Evolutionary conservation across 1,140 invertebrate species (phyloP).

Genomic region (Apocrypta bakeri): DNA sequence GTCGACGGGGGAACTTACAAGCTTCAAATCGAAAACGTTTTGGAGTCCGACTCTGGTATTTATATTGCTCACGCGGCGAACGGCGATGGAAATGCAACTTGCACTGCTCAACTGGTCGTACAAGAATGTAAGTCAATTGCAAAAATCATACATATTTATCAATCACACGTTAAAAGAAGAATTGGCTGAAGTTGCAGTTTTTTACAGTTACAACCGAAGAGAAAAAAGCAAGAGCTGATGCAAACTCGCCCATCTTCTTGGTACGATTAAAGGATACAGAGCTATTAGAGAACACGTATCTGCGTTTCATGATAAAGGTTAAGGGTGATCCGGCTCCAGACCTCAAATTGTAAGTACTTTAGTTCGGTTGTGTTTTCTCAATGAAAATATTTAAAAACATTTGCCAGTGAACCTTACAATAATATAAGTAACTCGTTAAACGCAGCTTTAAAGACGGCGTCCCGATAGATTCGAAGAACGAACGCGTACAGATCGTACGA

Average conservation of each 20-base stretch:
- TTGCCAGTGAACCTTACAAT: neutral
- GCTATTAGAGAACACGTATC: constrained; percentile 88
- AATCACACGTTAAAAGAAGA: too few species aligned
- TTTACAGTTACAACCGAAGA: constrained; percentile 82
- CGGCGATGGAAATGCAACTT: constrained; percentile 84
- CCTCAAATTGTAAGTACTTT: constrained; percentile 86
- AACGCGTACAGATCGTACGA: constrained; percentile 83
- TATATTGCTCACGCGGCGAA: constrained; percentile 95
- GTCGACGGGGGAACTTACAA: constrained; percentile 77
- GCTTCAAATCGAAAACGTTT: constrained; percentile 87
- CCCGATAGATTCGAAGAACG: constrained; percentile 80
- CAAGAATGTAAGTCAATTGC: constrained; percentile 87
- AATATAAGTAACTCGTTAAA: neutral
- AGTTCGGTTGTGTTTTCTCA: too few species aligned
- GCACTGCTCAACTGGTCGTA: constrained; percentile 89
- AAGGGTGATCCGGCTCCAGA: constrained; percentile 89
- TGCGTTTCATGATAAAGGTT: constrained; percentile 93
- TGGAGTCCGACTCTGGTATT: constrained; percentile 88
- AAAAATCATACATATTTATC: too few species aligned
- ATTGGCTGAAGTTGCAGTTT: too few species aligned
- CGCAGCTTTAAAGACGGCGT: constrained; percentile 88
- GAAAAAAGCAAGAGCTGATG: constrained; percentile 80
- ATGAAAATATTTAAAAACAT: too few species aligned
- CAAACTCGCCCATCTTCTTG: constrained; percentile 86
- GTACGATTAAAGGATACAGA: constrained; percentile 90